Base-by-base conservation (phyloP, 2,888 invertebrate genomes). In the Anoncus sp. region DNA sequence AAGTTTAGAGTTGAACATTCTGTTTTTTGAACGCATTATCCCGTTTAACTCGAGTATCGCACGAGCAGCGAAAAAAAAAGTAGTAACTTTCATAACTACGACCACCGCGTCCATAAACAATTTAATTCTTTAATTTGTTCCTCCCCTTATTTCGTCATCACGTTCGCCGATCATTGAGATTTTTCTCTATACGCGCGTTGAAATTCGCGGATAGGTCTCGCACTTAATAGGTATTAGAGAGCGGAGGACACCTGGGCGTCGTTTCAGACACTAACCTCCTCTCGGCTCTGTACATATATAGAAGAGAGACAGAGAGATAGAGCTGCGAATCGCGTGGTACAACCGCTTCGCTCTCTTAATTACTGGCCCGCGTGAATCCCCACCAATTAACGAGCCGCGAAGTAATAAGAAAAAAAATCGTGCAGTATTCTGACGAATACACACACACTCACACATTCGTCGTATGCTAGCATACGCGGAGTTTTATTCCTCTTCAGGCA, bases 371-470 rank as follows among this genome's bases (percentile, higher is more conserved):
- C 75, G 74, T 73, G 74, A 71, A 69, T n/a, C n/a, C 74, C 65
- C 78, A 79, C 81, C 78, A 81, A 82, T 81, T 82, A 82, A 80
- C 80, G 78, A 81, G 71, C 78, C 67, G 75, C 67, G 57, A 72
- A 79, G 71, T 79, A 75, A 79, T 79, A 72, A 77, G 51, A 57
- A 63, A 9, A 55, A 69, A 63, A 75, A 69, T n/a, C n/a, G n/a
- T n/a, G n/a, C n/a, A n/a, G n/a, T n/a, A n/a, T n/a, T n/a, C n/a
- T n/a, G n/a, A n/a, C n/a, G n/a, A n/a, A n/a, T n/a, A n/a, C n/a
- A n/a, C n/a, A n/a, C n/a, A n/a, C n/a, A n/a, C n/a, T n/a, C n/a
- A n/a, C n/a, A n/a, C n/a, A n/a, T n/a, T n/a, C n/a, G n/a, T n/a
- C n/a, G n/a, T n/a, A n/a, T n/a, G n/a, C 57, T 71, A 65, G 62